These are phyloP conservation scores for Crotalus viridis DNA, from an alignment of 2,113 vertebrate genomes.

Conservation along the genomic window DNA sequence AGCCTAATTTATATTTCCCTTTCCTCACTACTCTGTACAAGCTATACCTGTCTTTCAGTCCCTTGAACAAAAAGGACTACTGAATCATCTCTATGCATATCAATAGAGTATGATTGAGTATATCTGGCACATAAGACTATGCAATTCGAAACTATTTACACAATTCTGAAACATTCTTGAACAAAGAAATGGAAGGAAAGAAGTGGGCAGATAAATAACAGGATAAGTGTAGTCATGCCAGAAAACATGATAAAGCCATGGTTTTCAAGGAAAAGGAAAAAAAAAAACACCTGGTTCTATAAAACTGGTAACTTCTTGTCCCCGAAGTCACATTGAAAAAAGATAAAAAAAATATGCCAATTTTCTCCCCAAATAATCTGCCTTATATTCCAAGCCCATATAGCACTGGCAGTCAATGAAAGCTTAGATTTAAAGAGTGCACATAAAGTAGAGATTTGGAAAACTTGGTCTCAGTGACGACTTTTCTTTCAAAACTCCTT, in stretches of 20 bases:
- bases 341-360: neutral
- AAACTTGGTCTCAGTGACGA: neutral
- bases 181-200: neutral
- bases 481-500: neutral
- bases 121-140: neutral
- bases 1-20: neutral
- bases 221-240: neutral
- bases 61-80: neutral
- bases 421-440: neutral
- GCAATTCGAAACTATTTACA: neutral
- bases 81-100: neutral
- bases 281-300: neutral
- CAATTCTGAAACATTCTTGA: neutral
- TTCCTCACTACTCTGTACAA: neutral
- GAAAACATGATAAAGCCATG: neutral
- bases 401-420: neutral
- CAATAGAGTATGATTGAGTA: neutral
- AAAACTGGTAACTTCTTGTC: neutral
- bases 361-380: neutral
- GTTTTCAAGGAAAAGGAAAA: neutral
- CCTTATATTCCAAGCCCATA: neutral
- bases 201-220: neutral
- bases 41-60: neutral
- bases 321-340: neutral
- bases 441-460: neutral